These are phyloP conservation scores for Hetaerina americana DNA, from an alignment of 1,140 invertebrate genomes.

Conservation along the genomic window DNA sequence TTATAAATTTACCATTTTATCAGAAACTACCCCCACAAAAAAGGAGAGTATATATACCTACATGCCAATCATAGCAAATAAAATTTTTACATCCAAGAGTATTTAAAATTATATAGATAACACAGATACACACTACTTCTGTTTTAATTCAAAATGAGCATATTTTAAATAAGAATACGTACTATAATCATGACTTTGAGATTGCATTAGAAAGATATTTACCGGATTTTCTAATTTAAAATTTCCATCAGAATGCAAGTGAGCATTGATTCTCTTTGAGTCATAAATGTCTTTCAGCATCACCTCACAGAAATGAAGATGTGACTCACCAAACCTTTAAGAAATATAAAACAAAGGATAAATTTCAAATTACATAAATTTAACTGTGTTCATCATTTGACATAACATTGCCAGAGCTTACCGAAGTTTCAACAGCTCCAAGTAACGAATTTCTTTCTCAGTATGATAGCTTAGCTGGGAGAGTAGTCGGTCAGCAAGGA, in stretches of 20 bases:
- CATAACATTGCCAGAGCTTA: slow-evolving; percentile 15
- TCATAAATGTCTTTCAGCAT: slow-evolving; percentile 96
- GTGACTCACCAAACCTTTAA: slow-evolving; percentile 79
- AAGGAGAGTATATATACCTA: too few species aligned
- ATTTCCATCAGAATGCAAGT: slow-evolving; percentile 59
- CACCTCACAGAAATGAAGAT: slow-evolving; percentile 94
- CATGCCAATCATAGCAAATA: too few species aligned
- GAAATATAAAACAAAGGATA: slow-evolving; percentile 11
- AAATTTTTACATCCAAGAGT: too few species aligned
- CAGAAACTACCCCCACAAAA: too few species aligned
- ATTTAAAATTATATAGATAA: too few species aligned
- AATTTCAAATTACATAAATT: slow-evolving; percentile 5
- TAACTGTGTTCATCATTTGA: background rate
- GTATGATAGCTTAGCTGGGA: slow-evolving; percentile 79
- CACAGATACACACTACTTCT: slow-evolving; percentile 23
- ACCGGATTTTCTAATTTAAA: slow-evolving; percentile 21
- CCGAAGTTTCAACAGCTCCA: slow-evolving; percentile 85
- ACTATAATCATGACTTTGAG: too few species aligned
- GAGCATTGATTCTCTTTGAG: slow-evolving; percentile 74
- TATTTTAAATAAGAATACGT: too few species aligned
- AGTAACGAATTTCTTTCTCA: slow-evolving; percentile 85
- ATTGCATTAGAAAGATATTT: too few species aligned
- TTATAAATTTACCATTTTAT: too few species aligned
- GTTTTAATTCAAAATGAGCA: too few species aligned
- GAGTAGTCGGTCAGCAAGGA: slow-evolving; percentile 84